These are phyloP conservation scores for Monopterus albus DNA, from an alignment of 2,113 vertebrate genomes.

Conservation along the genomic window DNA sequence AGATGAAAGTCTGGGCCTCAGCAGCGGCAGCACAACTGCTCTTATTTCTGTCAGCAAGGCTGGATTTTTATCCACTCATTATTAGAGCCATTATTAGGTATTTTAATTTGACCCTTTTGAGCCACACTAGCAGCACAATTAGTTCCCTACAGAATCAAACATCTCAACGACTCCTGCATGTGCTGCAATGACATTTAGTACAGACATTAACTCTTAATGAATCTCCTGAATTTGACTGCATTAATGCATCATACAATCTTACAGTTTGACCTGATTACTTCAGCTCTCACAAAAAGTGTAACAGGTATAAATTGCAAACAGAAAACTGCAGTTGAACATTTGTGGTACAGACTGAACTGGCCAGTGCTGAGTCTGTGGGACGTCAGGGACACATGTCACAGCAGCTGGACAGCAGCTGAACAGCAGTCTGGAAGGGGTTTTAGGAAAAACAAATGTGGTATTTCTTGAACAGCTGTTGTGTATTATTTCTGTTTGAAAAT, in stretches of 20 bases:
- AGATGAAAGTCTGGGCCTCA: constrained; percentile 38
- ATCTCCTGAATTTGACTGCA: no score
- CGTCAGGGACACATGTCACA: neutral
- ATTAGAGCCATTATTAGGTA: neutral
- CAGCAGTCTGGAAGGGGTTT: neutral
- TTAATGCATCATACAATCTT: constrained; percentile 27
- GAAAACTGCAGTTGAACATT: neutral
- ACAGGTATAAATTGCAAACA: neutral
- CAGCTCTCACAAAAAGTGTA: neutral
- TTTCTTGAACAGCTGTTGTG: neutral
- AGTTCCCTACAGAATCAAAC: no score
- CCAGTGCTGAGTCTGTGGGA: neutral
- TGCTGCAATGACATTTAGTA: neutral
- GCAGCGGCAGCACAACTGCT: constrained; percentile 16
- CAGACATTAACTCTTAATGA: no score
- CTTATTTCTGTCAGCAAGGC: constrained; percentile 12
- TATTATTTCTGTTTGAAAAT: neutral
- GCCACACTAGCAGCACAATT: no score
- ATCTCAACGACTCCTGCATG: no score
- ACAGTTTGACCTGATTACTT: constrained; percentile 20
- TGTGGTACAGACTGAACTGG: no score
- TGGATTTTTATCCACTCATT: neutral
- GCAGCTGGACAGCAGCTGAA: neutral
- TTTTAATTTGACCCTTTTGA: neutral
- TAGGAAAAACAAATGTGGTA: neutral